A percentile compares a stretch with the other conserved stretches of the same genome.
phyloP scores from a whole-genome alignment of 2,797 vertebrate species.

The Acanthis flammea region DNA sequence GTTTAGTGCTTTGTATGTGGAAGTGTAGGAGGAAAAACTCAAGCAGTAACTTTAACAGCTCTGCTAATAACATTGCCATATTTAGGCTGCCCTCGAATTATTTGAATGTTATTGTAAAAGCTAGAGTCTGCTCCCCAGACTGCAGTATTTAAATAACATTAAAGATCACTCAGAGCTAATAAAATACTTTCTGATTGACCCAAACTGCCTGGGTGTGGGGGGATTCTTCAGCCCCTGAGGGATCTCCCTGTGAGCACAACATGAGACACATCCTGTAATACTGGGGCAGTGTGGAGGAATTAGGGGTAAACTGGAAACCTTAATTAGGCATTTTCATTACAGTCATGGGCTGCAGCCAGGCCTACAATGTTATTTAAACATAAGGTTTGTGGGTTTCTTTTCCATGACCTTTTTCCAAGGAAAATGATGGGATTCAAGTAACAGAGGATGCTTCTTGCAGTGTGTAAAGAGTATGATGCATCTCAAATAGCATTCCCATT shows the following conservation, averaged over 20 bases:
- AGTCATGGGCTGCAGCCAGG: background rate
- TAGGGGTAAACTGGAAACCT: slow-evolving; percentile 17
- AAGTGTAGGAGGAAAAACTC: background rate
- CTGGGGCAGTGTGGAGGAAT: slow-evolving; percentile 9
- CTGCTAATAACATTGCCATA: background rate
- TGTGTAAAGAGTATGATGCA: slow-evolving; percentile 34
- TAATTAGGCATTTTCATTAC: slow-evolving; percentile 23
- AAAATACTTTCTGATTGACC: background rate
- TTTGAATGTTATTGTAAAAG: background rate
- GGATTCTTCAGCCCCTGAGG: background rate
- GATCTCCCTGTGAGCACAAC: background rate
- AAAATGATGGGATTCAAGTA: slow-evolving; percentile 24
- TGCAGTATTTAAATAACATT: background rate
- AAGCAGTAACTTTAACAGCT: background rate
- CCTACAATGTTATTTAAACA: slow-evolving; percentile 30
- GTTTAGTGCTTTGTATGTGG: background rate
- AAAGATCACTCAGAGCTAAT: background rate
- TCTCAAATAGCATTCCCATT: slow-evolving; percentile 44
- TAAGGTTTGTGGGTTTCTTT: slow-evolving; percentile 41
- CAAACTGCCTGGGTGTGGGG: background rate
- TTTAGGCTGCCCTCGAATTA: background rate
- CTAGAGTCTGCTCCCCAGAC: background rate
- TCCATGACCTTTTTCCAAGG: slow-evolving; percentile 18
- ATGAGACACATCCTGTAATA: background rate
- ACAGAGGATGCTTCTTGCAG: slow-evolving; percentile 37